Evolutionary conservation across 2,797 vertebrate genomes (phyloP).

Genomic region (Chaetodon trifasciatus): DNA sequence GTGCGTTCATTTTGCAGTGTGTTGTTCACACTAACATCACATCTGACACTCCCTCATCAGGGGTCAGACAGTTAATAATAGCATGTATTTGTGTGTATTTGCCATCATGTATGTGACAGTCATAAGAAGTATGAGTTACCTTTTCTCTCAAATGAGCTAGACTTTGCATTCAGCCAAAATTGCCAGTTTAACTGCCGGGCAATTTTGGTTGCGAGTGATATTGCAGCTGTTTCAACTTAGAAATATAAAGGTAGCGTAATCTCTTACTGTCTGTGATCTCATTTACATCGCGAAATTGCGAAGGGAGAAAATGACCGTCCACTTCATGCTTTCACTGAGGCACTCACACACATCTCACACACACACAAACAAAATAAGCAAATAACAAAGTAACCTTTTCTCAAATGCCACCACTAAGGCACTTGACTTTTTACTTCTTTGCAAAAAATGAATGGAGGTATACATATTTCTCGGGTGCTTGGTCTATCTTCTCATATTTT

Average conservation of each 20-base stretch:
- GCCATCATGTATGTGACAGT: conserved; percentile 2
- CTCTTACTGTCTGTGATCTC: conserved; percentile 49
- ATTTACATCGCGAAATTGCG: conserved; percentile 62
- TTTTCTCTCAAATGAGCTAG: conserved; percentile 21
- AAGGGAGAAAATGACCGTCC: conserved; percentile 52
- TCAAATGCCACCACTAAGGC: conserved; percentile 66
- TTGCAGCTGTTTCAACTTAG: conserved; percentile 47
- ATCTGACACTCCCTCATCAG: conserved; percentile 18
- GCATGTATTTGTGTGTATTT: neutral
- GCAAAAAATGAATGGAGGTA: conserved; percentile 45
- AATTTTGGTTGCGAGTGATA: conserved; percentile 50
- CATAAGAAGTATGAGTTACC: conserved; percentile 4
- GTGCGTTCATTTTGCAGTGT: conserved; percentile 35
- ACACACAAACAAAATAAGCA: conserved; percentile 57
- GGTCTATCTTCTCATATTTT: conserved; percentile 57
- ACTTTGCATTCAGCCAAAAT: conserved; percentile 35
- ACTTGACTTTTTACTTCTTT: conserved; percentile 62
- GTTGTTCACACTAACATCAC: conserved; percentile 19
- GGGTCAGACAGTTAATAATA: conserved; percentile 9
- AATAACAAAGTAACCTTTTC: conserved; percentile 73
- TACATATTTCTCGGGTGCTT: conserved; percentile 42
- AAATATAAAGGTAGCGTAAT: conserved; percentile 41
- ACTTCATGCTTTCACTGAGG: conserved; percentile 38
- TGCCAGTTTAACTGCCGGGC: conserved; percentile 32
- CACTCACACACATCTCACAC: neutral